phyloP scores from a whole-genome alignment of 2,797 vertebrate genomes.

The Spinibarbus caldwelli region DNA sequence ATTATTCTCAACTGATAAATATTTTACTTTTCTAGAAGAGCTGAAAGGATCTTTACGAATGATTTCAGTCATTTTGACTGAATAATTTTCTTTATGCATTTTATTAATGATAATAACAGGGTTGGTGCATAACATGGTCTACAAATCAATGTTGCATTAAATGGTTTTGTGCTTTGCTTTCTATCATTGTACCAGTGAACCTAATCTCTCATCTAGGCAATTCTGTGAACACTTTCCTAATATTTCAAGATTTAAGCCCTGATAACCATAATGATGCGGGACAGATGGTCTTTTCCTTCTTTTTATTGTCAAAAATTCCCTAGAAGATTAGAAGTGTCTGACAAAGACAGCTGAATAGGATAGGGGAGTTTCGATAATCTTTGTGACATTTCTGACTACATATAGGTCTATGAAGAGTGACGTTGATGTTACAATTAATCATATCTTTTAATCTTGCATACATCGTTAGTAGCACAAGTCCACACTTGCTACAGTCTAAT shows the following conservation, averaged over 20 bases:
- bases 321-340: conserved; percentile 26
- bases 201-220: not conserved
- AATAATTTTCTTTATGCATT: not conserved
- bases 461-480: conserved; percentile 46
- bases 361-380: conserved; percentile 10
- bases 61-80: not conserved
- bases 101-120: not conserved
- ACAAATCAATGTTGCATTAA: not conserved
- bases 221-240: not conserved
- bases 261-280: not conserved
- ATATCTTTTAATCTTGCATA: not conserved
- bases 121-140: not conserved
- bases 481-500: conserved; percentile 36
- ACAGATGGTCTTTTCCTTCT: not conserved
- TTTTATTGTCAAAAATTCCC: conserved; percentile 20
- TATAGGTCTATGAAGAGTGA: not conserved
- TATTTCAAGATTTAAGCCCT: not conserved
- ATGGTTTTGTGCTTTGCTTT: not conserved
- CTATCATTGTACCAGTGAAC: not conserved
- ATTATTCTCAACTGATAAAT: not conserved
- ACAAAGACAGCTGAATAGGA: conserved; percentile 53
- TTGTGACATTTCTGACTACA: not conserved
- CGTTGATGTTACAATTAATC: not conserved
- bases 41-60: not conserved
- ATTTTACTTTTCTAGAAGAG: not conserved